Conservation (phyloP, 2,113 vertebrate genomes). For the Silurus glanis region DNA sequence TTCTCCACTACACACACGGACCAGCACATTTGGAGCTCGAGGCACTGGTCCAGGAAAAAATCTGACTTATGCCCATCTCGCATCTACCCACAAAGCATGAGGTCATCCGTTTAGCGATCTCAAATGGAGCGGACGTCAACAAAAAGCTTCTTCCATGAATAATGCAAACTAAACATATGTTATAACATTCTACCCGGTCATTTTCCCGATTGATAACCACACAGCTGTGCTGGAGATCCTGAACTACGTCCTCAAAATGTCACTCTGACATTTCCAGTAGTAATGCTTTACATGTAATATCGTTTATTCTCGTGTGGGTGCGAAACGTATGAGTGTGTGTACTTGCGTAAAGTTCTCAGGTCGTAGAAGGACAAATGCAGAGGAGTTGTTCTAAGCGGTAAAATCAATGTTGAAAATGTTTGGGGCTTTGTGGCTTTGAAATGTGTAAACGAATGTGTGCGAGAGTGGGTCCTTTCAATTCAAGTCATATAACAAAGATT, state of each 20-base stretch:
- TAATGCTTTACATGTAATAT: not conserved
- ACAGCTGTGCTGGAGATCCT: conserved; percentile 15
- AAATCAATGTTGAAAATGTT: not conserved
- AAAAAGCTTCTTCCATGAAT: not conserved
- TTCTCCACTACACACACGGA: conserved; percentile 18
- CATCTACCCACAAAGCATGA: conserved; percentile 33
- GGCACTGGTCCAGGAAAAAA: conserved; percentile 37
- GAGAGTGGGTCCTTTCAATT: conserved; percentile 36
- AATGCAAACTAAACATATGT: not conserved
- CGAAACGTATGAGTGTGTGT: not conserved
- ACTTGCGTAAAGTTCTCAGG: conserved; percentile 11
- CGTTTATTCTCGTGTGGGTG: conserved; percentile 1
- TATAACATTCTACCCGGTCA: conserved; percentile 5
- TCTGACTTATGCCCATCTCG: conserved; percentile 29
- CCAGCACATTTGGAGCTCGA: not conserved
- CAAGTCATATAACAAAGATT: conserved; percentile 24
- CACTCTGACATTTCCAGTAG: conserved; percentile 45
- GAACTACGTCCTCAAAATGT: conserved; percentile 25
- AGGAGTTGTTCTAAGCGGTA: conserved; percentile 7
- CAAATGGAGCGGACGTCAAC: not conserved
- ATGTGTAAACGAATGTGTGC: not conserved
- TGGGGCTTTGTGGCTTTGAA: conserved; percentile 30
- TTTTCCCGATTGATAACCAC: not conserved
- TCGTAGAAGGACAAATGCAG: not conserved
- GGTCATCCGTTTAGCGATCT: conserved; percentile 36